Evolutionary conservation across 2,113 vertebrate species (phyloP).

Genomic region (human (Homo sapiens)): GRCh38 chr6:114894501-114895000

Average conservation of each 20-base stretch:
- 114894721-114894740: not conserved
- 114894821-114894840: not conserved
- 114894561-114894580: not conserved
- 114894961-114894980: not conserved
- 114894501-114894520: not conserved
- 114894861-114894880: not conserved
- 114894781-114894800: not conserved
- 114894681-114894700: not conserved
- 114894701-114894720: not conserved
- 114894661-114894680: not conserved
- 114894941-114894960: not conserved
- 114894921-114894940: not conserved
- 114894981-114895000: not conserved
- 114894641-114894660: not conserved
- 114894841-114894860: not conserved
- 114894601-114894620: not conserved
- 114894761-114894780: not conserved
- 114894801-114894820: not conserved
- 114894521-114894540: not conserved
- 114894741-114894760: not conserved
- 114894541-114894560: not conserved
- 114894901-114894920: not conserved
- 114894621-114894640: not conserved
- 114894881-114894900: not conserved
- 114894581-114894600: not conserved